Conservation (phyloP, 2,888 invertebrate species). For the Sylvicola cinctus region DNA sequence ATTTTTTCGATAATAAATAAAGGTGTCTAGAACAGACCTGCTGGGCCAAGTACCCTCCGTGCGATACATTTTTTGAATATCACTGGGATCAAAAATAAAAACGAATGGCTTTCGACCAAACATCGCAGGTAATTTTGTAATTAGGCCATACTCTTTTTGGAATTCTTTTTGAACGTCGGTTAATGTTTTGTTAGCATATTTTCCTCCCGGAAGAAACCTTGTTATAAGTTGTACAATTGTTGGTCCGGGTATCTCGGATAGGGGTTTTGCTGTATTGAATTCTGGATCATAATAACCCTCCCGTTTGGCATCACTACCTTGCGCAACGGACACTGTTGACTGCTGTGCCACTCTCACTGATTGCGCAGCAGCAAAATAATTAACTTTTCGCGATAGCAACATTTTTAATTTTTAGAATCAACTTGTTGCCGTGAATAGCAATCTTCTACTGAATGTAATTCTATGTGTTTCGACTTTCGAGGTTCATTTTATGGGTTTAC, state of each 20-base stretch:
- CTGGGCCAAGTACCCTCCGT: conserved; percentile 28
- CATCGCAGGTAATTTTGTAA: conserved; percentile 20
- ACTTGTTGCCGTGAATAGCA: no score
- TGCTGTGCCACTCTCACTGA: no score
- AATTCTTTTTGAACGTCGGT: background rate
- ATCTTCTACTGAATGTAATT: no score
- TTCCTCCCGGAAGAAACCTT: background rate
- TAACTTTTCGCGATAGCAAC: no score
- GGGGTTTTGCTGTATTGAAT: conserved; percentile 3
- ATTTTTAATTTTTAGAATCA: no score
- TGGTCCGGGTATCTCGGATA: conserved; percentile 2
- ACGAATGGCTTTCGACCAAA: conserved; percentile 16
- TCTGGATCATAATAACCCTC: background rate
- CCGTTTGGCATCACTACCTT: no score
- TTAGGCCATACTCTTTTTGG: conserved; percentile 16
- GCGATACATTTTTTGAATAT: conserved; percentile 27
- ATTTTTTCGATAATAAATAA: conserved; percentile 20
- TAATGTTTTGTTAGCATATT: background rate
- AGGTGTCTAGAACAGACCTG: conserved; percentile 19
- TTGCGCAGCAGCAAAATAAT: no score
- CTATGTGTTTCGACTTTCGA: no score
- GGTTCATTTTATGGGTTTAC: no score
- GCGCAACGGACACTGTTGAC: no score
- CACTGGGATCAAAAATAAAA: conserved; percentile 27
- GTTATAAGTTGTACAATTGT: background rate